Conservation (phyloP, 2,888 invertebrate species). For the Cremastinae sp. region DNA sequence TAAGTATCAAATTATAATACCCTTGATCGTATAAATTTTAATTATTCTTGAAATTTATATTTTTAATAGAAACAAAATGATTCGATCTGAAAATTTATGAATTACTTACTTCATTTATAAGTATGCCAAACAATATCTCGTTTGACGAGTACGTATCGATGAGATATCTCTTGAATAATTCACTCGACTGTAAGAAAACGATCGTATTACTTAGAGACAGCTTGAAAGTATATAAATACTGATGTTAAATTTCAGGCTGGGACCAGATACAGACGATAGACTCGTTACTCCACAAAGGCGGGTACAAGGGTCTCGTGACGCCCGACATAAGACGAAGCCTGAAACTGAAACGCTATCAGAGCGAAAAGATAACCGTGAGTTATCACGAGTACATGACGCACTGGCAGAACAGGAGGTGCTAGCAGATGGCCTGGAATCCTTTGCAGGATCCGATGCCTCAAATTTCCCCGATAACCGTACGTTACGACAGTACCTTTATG, state of each 20-base stretch:
- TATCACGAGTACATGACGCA: slow-evolving; percentile 91
- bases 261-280: slow-evolving; percentile 99
- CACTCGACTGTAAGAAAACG: too few species aligned
- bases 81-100: too few species aligned
- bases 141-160: too few species aligned
- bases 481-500: slow-evolving; percentile 67
- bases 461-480: slow-evolving; percentile 67
- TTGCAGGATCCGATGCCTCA: slow-evolving; percentile 69
- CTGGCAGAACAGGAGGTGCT: slow-evolving; percentile 87
- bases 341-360: slow-evolving; percentile 97
- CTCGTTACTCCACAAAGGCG: slow-evolving; percentile 97
- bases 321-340: slow-evolving; percentile 93
- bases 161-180: too few species aligned
- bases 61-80: too few species aligned
- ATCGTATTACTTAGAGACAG: neutral
- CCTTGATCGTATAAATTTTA: too few species aligned
- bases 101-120: too few species aligned
- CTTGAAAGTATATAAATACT: neutral
- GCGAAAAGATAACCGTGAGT: slow-evolving; percentile 95
- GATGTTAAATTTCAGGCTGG: slow-evolving; percentile 93
- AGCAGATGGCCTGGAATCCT: slow-evolving; percentile 85
- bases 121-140: too few species aligned
- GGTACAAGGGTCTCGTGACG: slow-evolving; percentile 95
- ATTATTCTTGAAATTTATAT: too few species aligned
- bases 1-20: too few species aligned